phyloP scores from a whole-genome alignment of 1,140 invertebrate genomes.

The Habropoda laboriosa region DNA sequence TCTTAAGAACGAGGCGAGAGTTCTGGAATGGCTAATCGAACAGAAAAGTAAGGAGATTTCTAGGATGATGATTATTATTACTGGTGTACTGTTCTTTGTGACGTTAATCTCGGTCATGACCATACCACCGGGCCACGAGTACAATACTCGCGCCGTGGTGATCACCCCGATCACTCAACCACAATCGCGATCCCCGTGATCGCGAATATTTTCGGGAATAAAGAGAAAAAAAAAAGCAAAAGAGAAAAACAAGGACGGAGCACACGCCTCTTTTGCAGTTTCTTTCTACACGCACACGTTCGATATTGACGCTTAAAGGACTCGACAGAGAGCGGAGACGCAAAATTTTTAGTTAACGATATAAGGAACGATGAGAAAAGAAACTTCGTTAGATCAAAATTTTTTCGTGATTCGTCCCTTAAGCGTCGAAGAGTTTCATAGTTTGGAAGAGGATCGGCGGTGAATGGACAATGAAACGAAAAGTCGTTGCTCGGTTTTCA shows the following conservation, averaged over 20 bases:
- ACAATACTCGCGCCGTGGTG: slow-evolving; percentile 75
- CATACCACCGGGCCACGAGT: slow-evolving; percentile 79
- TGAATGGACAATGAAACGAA: background rate
- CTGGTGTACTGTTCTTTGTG: slow-evolving; percentile 82
- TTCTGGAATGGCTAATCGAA: slow-evolving; percentile 96
- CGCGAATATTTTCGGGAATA: background rate
- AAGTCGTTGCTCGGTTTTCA: slow-evolving; percentile 24
- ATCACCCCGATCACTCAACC: slow-evolving; percentile 77
- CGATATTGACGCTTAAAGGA: background rate
- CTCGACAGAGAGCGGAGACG: too few species aligned
- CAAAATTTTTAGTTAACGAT: too few species aligned
- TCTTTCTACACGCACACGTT: background rate
- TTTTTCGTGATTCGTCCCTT: background rate
- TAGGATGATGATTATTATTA: slow-evolving; percentile 82
- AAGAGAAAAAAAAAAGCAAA: background rate
- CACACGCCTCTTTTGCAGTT: too few species aligned
- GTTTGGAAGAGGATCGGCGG: slow-evolving; percentile 41
- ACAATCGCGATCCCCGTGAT: slow-evolving; percentile 72
- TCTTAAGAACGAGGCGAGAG: slow-evolving; percentile 96
- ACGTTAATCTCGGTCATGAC: slow-evolving; percentile 81
- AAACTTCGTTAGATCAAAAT: background rate
- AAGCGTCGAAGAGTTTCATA: background rate
- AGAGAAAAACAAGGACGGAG: too few species aligned
- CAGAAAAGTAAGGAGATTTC: slow-evolving; percentile 93
- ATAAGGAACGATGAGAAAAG: too few species aligned